Percentiles rank a stretch among this genome's conserved stretches.
Conservation (phyloP, 1,140 invertebrate species). For the Zeugodacus cucurbitae region DNA sequence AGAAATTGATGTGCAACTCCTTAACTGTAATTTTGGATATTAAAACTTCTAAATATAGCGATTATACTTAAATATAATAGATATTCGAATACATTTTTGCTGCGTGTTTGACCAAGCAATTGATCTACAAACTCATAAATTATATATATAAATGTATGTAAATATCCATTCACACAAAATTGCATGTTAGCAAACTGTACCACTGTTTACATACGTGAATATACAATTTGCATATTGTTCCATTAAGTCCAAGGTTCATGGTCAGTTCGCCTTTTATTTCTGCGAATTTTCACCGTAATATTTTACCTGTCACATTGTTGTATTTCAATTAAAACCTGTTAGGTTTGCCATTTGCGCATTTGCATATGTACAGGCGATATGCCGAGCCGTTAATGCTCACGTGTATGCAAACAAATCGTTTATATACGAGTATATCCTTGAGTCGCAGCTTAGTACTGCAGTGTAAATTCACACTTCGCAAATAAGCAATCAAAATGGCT, state of each 20-base stretch:
- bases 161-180: not conserved
- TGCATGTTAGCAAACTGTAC: not conserved
- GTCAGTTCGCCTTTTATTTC: not conserved
- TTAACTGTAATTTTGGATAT: too few relatives aligned
- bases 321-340: not conserved
- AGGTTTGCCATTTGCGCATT: not conserved
- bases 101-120: not conserved
- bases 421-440: too few relatives aligned
- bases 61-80: too few relatives aligned
- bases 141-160: too few relatives aligned
- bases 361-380: not conserved
- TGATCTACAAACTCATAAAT: not conserved
- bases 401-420: not conserved
- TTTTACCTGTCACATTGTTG: not conserved
- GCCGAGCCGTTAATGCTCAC: not conserved
- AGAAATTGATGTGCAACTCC: too few relatives aligned
- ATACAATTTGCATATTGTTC: not conserved
- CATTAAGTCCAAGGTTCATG: slow-evolving; percentile 4
- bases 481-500: too few relatives aligned
- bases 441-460: too few relatives aligned
- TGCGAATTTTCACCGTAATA: not conserved
- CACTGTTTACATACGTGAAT: not conserved
- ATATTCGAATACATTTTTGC: too few relatives aligned
- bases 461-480: too few relatives aligned
- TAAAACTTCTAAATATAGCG: too few relatives aligned